Conservation (phyloP, 2,113 vertebrate species). For the Cyprinodon variegatus region DNA sequence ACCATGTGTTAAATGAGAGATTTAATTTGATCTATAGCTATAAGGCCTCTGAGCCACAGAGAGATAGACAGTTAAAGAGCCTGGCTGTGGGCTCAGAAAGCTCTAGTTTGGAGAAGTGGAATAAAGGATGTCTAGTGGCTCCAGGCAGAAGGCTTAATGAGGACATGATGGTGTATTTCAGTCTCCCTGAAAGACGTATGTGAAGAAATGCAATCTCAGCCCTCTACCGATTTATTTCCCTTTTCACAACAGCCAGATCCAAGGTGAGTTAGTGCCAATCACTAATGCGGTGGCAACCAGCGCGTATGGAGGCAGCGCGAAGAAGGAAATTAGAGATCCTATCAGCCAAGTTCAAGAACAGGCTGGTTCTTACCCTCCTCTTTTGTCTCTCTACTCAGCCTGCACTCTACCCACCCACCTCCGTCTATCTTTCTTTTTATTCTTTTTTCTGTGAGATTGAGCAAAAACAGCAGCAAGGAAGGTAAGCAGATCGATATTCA, state of each 20-base stretch:
- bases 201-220: conserved; percentile 21
- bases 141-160: background rate
- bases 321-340: conserved; percentile 74
- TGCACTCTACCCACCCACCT: conserved; percentile 26
- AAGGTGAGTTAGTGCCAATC: conserved; percentile 27
- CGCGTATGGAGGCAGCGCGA: conserved; percentile 42
- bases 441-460: conserved; percentile 57
- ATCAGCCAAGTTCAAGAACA: conserved; percentile 74
- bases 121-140: background rate
- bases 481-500: conserved; percentile 74
- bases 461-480: conserved; percentile 66
- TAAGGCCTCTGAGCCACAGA: too few species aligned
- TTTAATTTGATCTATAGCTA: too few species aligned
- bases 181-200: conserved; percentile 14
- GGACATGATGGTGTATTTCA: conserved; percentile 8
- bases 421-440: conserved; percentile 44
- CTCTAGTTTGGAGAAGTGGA: background rate
- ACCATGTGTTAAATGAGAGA: too few species aligned
- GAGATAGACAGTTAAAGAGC: too few species aligned
- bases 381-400: background rate
- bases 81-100: too few species aligned
- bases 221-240: conserved; percentile 4
- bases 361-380: background rate
- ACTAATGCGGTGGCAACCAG: conserved; percentile 38
- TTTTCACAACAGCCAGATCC: conserved; percentile 40